phyloP scores from a whole-genome alignment of 30 jellyfish, hydroid and myxozoan species.

The Aurelia aurita complex sp. Pacific region DNA sequence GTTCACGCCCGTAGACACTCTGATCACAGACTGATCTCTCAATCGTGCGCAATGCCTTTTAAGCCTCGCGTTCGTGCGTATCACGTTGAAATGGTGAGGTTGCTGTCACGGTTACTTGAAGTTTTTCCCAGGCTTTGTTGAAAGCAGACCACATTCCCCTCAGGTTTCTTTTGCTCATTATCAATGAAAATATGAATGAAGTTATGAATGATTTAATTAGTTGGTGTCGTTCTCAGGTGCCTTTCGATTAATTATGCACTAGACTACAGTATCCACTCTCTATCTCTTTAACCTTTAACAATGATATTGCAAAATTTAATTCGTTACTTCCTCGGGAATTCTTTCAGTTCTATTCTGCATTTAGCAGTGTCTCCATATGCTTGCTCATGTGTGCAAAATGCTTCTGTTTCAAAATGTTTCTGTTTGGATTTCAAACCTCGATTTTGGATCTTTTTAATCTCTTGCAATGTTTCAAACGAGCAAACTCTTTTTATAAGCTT shows the following conservation, averaged over 20 bases:
- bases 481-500: too few relatives aligned
- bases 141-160: slow-evolving; percentile 77
- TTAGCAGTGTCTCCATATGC: too few relatives aligned
- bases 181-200: slow-evolving; percentile 39
- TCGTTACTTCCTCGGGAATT: too few relatives aligned
- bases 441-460: too few relatives aligned
- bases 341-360: too few relatives aligned
- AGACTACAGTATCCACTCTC: slow-evolving; percentile 24
- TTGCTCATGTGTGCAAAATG: too few relatives aligned
- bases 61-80: slow-evolving; percentile 38
- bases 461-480: too few relatives aligned
- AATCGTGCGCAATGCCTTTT: slow-evolving; percentile 31
- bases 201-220: slow-evolving; percentile 56
- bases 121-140: slow-evolving; percentile 73
- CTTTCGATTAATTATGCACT: slow-evolving; percentile 51
- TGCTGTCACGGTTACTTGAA: slow-evolving; percentile 45
- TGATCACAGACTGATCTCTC: slow-evolving; percentile 13
- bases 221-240: slow-evolving; percentile 37
- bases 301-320: too few relatives aligned
- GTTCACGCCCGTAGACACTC: slow-evolving; percentile 35
- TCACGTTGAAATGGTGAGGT: slow-evolving; percentile 76
- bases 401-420: too few relatives aligned
- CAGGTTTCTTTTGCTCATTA: slow-evolving; percentile 57
- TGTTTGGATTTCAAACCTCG: too few relatives aligned
- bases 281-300: too few relatives aligned